Evolutionary conservation across 30 jellyfish, hydroid and myxozoan genomes (phyloP).

Genomic region (Turritopsis rubra): DNA sequence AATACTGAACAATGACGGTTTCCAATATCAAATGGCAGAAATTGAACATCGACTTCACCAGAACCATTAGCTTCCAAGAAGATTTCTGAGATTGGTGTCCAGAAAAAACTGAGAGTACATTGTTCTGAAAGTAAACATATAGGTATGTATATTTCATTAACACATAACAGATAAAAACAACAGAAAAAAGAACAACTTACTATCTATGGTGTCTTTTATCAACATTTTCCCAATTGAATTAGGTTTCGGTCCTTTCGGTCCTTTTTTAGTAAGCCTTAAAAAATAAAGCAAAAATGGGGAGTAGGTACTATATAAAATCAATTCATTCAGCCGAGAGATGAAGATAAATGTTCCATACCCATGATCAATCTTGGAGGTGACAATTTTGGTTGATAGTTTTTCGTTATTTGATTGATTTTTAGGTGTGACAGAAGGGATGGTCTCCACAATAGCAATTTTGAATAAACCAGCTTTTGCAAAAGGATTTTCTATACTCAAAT

Average conservation of each 20-base stretch:
- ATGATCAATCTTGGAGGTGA: slow-evolving; percentile 63
- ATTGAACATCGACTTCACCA: slow-evolving; percentile 47
- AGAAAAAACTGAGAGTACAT: slow-evolving; percentile 51
- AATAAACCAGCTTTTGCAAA: slow-evolving; percentile 60
- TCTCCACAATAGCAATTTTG: slow-evolving; percentile 69
- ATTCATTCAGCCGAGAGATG: too few species aligned
- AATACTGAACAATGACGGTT: slow-evolving; percentile 80
- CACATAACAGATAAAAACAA: not conserved
- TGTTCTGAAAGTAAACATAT: not conserved
- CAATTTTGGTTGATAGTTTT: slow-evolving; percentile 17
- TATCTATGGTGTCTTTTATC: not conserved
- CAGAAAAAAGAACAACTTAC: not conserved
- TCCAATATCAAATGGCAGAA: slow-evolving; percentile 82
- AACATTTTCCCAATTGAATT: not conserved
- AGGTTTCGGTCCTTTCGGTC: not conserved
- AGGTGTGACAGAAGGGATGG: slow-evolving; percentile 27
- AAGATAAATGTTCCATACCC: slow-evolving; percentile 28
- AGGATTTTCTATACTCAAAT: slow-evolving; percentile 59
- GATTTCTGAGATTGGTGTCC: slow-evolving; percentile 54
- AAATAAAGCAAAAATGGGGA: not conserved
- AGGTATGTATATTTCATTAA: not conserved
- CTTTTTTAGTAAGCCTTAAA: not conserved
- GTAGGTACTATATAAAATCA: too few species aligned
- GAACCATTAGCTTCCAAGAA: slow-evolving; percentile 37
- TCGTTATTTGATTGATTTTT: slow-evolving; percentile 15